These are phyloP conservation scores for Microcebus jonahi DNA, from an alignment of 2,113 vertebrate species.

Conservation along the genomic window DNA sequence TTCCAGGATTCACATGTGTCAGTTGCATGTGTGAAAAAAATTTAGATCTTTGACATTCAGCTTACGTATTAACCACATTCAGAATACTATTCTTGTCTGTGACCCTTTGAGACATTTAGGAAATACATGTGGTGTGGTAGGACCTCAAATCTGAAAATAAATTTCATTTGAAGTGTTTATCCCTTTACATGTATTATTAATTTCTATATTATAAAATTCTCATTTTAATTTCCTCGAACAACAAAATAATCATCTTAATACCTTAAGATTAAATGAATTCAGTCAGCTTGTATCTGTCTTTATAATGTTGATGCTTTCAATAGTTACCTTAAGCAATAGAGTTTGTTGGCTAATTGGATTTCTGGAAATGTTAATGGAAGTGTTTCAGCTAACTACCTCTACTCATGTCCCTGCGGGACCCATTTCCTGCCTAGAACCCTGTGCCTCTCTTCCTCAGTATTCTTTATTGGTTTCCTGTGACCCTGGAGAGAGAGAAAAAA, in stretches of 20 bases:
- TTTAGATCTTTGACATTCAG: neutral
- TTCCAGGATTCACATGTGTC: neutral
- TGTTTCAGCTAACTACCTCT: conserved; percentile 11
- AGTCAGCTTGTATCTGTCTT: neutral
- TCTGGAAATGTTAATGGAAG: conserved; percentile 36
- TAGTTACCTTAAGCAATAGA: conserved; percentile 2
- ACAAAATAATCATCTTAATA: neutral
- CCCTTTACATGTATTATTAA: neutral
- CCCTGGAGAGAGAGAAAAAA: neutral
- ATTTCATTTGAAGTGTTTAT: neutral
- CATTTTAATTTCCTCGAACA: conserved; percentile 46
- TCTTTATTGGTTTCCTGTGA: neutral
- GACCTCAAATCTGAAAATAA: neutral
- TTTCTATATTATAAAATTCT: neutral
- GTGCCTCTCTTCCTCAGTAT: neutral
- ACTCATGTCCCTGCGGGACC: neutral
- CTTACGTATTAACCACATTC: neutral
- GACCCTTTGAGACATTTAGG: neutral
- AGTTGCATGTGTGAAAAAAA: neutral
- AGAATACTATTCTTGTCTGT: neutral
- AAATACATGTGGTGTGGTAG: neutral
- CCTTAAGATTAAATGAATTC: neutral
- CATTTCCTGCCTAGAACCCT: neutral
- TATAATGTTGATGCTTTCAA: neutral
- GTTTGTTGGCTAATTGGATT: conserved; percentile 41